phyloP scores from a whole-genome alignment of 2,797 vertebrate species.

The Hyperoplus immaculatus region DNA sequence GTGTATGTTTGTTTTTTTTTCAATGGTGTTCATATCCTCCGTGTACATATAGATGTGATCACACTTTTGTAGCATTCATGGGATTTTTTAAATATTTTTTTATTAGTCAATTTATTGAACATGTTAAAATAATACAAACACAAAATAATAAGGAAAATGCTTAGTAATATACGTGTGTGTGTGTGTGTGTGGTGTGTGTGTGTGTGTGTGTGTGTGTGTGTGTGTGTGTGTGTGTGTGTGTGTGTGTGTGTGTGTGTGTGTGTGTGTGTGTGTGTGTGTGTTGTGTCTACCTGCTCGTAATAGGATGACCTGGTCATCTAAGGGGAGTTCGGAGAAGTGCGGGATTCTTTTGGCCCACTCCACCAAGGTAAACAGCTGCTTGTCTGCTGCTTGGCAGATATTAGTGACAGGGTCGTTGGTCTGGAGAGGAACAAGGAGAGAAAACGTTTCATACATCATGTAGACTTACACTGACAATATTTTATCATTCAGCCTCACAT shows the following conservation, averaged over 20 bases:
- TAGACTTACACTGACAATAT: background rate
- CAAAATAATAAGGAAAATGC: no score
- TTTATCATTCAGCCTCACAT: background rate
- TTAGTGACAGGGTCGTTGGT: conserved; percentile 97
- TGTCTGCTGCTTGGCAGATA: conserved; percentile 96
- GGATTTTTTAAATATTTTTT: background rate
- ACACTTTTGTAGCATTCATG: background rate
- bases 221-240: background rate
- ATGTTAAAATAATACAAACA: no score
- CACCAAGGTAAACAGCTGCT: conserved; percentile 95
- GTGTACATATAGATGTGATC: background rate
- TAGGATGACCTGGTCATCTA: conserved; percentile 97
- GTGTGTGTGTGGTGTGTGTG: no score
- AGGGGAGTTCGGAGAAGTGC: conserved; percentile 92
- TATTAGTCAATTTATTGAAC: no score
- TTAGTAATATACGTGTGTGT: no score
- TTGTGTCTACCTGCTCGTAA: conserved; percentile 91
- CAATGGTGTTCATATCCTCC: background rate
- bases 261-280: conserved; percentile 10
- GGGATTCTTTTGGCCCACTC: conserved; percentile 97
- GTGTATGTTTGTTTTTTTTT: background rate
- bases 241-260: conserved; percentile 8
- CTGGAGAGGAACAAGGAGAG: conserved; percentile 72
- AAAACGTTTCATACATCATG: background rate
- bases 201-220: no score